Evolutionary conservation across 1,140 invertebrate species (phyloP).

Genomic region (Bombus polaris): DNA sequence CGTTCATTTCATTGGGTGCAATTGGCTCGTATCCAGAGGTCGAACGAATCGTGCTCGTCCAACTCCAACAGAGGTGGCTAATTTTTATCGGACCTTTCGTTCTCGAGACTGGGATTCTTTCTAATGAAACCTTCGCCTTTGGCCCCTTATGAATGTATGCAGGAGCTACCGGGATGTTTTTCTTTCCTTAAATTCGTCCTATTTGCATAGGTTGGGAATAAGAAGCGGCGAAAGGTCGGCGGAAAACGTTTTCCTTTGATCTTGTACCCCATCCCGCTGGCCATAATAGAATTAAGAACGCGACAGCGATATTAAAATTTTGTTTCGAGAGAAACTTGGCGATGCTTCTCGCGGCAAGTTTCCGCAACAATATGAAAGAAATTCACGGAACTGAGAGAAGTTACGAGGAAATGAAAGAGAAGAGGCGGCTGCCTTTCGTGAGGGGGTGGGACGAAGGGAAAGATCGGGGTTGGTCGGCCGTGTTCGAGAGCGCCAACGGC

Average conservation of each 20-base stretch:
- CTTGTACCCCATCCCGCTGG: neutral
- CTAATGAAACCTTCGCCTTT: slow-evolving; percentile 29
- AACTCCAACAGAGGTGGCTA: neutral
- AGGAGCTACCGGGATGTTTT: slow-evolving; percentile 14
- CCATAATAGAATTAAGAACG: slow-evolving; percentile 48
- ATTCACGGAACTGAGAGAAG: slow-evolving; percentile 48
- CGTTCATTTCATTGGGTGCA: slow-evolving; percentile 18
- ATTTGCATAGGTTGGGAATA: slow-evolving; percentile 16
- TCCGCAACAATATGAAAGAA: slow-evolving; percentile 57
- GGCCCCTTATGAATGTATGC: slow-evolving; percentile 33
- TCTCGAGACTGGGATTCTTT: neutral
- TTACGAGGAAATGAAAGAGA: slow-evolving; percentile 37
- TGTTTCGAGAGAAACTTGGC: slow-evolving; percentile 35
- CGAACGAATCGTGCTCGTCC: slow-evolving; percentile 15
- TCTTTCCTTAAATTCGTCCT: slow-evolving; percentile 23
- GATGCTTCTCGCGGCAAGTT: slow-evolving; percentile 45
- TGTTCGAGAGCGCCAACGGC: neutral
- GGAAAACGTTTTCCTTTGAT: slow-evolving; percentile 45
- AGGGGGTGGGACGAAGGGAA: neutral
- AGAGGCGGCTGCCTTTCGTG: neutral
- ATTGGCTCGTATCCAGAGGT: slow-evolving; percentile 29
- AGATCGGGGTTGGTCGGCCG: neutral
- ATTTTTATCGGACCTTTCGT: slow-evolving; percentile 10
- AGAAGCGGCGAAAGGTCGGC: too few species aligned
- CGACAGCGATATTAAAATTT: slow-evolving; percentile 60